Evolutionary conservation across 2,888 invertebrate genomes (phyloP), one percentile per base, ranked within the genome.

Genomic region (Cinara cedri): DNA sequence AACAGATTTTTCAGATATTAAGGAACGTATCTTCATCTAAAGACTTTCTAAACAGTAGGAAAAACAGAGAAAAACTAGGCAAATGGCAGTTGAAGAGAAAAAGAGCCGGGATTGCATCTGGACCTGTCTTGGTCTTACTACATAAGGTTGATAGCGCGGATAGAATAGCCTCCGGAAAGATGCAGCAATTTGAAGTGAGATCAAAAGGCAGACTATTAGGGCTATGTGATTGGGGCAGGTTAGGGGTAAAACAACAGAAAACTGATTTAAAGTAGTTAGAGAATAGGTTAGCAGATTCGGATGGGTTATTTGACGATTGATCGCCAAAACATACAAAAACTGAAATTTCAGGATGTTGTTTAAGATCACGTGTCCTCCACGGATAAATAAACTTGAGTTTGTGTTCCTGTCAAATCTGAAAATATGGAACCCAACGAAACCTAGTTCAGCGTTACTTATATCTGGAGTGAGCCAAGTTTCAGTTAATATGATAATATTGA

Each of bases 1-100:
- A 65, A 46, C 44, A 65, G 21, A 46, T 65, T 65, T 65, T 65
- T 24, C 65, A 65, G 65, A 65, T 46, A 3, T 19, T 21, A 65
- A 44, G 65, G 21, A 65, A 65, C 19, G 19, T 44, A 1, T 13
- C 1, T 21, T 65, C 65, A 65, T 65, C 46, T 8, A 65, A 24
- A 46, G 44, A 65, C 42, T 4, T 19, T 65, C 21, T 19, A 65
- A 65, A 65, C 44, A 65, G 16, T 13, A 65, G 13, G 21, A 44
- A 65, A n/a, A 65, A 21, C 21, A 44, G 65, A 21, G 21, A 13
- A 44, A 19, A 42, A 19, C 42, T 4, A 21, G 44, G 3, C 42
- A 44, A n/a, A 44, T 44, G 42, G 21, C 63, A 65, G 42, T 44
- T 65, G 19, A 44, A 65, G 44, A 65, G 44, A 21, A 65, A 65